phyloP scores from a whole-genome alignment of 2,888 invertebrate genomes.

The Rhingia campestris region DNA sequence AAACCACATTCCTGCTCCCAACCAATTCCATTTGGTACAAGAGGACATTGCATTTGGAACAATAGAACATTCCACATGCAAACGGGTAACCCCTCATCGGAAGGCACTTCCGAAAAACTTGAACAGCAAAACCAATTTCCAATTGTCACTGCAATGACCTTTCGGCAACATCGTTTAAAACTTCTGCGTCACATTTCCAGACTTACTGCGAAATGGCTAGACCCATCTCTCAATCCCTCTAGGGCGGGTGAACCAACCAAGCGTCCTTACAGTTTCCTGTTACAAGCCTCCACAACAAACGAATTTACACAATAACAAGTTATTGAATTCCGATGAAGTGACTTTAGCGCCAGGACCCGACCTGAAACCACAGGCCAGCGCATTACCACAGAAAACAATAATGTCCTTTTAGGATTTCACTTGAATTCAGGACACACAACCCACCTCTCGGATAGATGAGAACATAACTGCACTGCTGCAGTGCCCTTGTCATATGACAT shows the following conservation, averaged over 20 bases:
- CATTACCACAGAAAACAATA: slow-evolving; percentile 33
- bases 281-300: not conserved
- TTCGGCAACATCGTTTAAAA: not conserved
- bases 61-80: not conserved
- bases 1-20: not conserved
- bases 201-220: not conserved
- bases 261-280: not conserved
- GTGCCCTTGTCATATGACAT: not conserved
- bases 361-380: slow-evolving; percentile 11
- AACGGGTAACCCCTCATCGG: too few species aligned
- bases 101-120: too few species aligned
- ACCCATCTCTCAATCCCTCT: not conserved
- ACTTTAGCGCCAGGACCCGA: not conserved
- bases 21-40: not conserved
- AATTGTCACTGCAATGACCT: not conserved
- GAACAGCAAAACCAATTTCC: not conserved
- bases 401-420: slow-evolving; percentile 7
- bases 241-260: not conserved
- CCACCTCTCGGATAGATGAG: not conserved
- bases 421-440: not conserved
- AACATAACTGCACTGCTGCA: not conserved
- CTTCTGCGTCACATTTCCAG: slow-evolving; percentile 4
- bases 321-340: slow-evolving; percentile 9
- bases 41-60: not conserved
- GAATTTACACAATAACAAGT: slow-evolving; percentile 16